A percentile compares a stretch with the other conserved stretches of the same genome.
These are phyloP conservation scores for Burhinus bistriatus DNA, from an alignment of 2,113 vertebrate genomes.

Conservation along the genomic window DNA sequence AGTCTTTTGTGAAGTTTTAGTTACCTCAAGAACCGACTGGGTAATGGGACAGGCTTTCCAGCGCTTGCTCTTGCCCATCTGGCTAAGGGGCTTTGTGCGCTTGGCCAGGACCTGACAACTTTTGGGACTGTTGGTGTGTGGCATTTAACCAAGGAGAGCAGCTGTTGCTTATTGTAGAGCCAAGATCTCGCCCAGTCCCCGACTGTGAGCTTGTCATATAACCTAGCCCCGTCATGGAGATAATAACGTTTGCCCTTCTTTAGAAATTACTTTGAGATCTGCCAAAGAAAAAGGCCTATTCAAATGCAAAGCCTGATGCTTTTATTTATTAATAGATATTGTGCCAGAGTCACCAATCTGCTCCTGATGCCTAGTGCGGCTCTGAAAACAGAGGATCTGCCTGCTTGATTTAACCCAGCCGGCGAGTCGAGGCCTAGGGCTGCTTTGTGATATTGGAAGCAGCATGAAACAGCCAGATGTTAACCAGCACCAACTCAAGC, in stretches of 20 bases:
- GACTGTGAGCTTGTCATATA: slow-evolving; percentile 17
- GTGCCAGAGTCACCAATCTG: slow-evolving; percentile 58
- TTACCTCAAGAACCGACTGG: background rate
- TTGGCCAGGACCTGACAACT: slow-evolving; percentile 7
- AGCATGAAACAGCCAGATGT: background rate
- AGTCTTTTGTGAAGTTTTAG: background rate
- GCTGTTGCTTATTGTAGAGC: slow-evolving; percentile 15
- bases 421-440: background rate
- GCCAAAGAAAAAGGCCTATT: slow-evolving; percentile 47
- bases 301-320: slow-evolving; percentile 47
- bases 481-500: background rate
- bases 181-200: slow-evolving; percentile 21
- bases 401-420: slow-evolving; percentile 1
- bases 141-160: slow-evolving; percentile 47
- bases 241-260: slow-evolving; percentile 37
- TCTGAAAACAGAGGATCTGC: slow-evolving; percentile 8
- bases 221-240: background rate
- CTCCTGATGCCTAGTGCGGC: background rate
- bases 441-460: background rate
- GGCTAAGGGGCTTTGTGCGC: background rate
- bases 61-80: background rate
- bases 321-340: slow-evolving; percentile 54
- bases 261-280: slow-evolving; percentile 42
- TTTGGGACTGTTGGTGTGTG: background rate
- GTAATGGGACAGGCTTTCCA: background rate